phyloP scores from a whole-genome alignment of 2,113 vertebrate genomes.

The Chaetorhynchus papuensis region DNA sequence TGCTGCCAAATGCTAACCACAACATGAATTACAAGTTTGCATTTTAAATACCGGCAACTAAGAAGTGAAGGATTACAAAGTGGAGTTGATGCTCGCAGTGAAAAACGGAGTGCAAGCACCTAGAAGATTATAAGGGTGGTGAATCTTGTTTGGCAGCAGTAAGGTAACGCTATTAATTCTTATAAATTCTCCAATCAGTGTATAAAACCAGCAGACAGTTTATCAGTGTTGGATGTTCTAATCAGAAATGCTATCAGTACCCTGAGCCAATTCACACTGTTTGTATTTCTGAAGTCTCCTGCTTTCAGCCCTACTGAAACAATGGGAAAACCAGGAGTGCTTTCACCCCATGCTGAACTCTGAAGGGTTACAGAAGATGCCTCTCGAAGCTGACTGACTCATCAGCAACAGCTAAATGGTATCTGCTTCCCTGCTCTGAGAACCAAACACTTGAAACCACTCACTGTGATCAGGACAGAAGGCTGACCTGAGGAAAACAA shows the following conservation, averaged over 20 bases:
- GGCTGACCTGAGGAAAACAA: not conserved
- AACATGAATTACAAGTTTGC: not conserved
- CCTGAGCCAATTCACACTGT: not conserved
- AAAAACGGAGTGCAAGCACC: not conserved
- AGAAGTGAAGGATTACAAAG: not conserved
- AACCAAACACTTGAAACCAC: not conserved
- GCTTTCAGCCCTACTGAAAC: not conserved
- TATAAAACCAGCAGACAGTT: not conserved
- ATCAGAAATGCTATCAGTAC: not conserved
- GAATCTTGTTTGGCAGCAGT: not conserved
- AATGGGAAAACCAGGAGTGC: not conserved
- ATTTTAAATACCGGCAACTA: constrained; percentile 23
- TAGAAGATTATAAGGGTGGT: not conserved
- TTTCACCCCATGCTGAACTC: not conserved
- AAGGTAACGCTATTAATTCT: not conserved
- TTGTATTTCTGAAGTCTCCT: not conserved
- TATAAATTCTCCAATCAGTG: not conserved
- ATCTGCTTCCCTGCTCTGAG: not conserved
- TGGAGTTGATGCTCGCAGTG: not conserved
- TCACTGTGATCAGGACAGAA: not conserved
- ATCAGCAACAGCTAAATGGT: not conserved
- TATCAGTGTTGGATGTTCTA: not conserved
- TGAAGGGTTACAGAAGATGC: not conserved
- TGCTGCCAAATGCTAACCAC: constrained; percentile 44
- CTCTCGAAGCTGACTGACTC: not conserved